phyloP scores from a whole-genome alignment of 2,797 vertebrate genomes.

The Leptodactylus fallax region DNA sequence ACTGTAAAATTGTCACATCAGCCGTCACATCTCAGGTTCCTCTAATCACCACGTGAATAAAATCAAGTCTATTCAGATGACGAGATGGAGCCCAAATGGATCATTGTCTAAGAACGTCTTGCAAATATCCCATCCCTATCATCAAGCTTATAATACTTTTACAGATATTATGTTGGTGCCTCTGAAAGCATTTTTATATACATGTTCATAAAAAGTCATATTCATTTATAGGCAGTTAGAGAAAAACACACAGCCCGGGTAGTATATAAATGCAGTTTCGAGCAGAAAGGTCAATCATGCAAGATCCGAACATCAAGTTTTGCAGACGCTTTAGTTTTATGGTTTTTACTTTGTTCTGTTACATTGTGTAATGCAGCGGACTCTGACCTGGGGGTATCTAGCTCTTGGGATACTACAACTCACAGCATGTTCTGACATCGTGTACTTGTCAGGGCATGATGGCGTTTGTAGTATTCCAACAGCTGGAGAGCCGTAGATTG shows the following conservation, averaged over 20 bases:
- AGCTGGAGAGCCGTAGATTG: neutral
- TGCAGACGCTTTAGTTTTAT: neutral
- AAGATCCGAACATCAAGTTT: neutral
- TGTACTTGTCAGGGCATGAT: neutral
- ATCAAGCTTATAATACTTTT: conserved; percentile 23
- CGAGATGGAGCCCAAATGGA: conserved; percentile 14
- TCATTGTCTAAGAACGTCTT: conserved; percentile 11
- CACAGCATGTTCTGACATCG: neutral
- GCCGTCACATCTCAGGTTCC: conserved; percentile 17
- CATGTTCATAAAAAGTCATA: conserved; percentile 36
- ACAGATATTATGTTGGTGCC: conserved; percentile 18
- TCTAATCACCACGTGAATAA: conserved; percentile 26
- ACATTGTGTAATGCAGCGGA: neutral
- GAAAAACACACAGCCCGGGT: neutral
- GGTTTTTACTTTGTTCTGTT: neutral
- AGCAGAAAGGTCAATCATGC: conserved; percentile 1
- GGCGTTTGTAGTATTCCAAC: neutral
- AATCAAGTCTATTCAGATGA: conserved; percentile 20
- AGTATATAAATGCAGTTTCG: conserved; percentile 1
- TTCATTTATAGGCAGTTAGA: conserved; percentile 31
- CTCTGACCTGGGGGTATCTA: neutral
- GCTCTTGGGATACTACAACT: neutral
- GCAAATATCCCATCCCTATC: neutral
- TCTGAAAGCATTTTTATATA: conserved; percentile 57
- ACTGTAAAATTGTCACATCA: conserved; percentile 29